phyloP scores from a whole-genome alignment of 2,888 invertebrate genomes.

The Phaonia tiefii region DNA sequence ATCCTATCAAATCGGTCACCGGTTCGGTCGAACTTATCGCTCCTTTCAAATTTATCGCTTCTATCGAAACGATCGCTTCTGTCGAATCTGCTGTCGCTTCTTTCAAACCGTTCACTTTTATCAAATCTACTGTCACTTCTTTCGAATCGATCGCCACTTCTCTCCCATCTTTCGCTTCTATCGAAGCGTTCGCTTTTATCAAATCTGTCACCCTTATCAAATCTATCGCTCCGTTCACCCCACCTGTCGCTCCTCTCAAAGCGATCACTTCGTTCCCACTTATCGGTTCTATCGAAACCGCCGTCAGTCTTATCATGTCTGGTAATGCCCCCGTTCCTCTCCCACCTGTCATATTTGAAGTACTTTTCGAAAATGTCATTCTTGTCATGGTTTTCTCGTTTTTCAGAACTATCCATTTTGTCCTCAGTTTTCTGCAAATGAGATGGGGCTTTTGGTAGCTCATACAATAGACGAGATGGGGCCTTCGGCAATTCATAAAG shows the following conservation, averaged over 20 bases:
- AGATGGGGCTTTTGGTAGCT: conserved; percentile 14
- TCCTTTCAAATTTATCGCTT: conserved; percentile 10
- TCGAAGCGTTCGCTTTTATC: conserved; percentile 20
- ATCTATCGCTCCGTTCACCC: background rate
- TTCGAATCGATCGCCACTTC: conserved; percentile 12
- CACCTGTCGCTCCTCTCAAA: conserved; percentile 7
- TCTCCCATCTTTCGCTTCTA: background rate
- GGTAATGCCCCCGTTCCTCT: background rate
- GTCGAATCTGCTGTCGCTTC: conserved; percentile 17
- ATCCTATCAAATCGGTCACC: conserved; percentile 26
- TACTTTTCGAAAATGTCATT: background rate
- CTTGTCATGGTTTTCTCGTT: conserved; percentile 27
- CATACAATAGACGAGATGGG: conserved; percentile 15
- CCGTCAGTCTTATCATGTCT: conserved; percentile 4
- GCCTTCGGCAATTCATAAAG: conserved; percentile 24
- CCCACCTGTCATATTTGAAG: conserved; percentile 14
- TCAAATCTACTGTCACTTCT: conserved; percentile 12
- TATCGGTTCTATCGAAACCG: conserved; percentile 26
- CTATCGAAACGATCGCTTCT: conserved; percentile 21
- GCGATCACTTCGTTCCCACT: conserved; percentile 15
- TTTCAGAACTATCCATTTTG: conserved; percentile 7
- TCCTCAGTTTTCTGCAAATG: conserved; percentile 1
- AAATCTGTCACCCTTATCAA: conserved; percentile 12
- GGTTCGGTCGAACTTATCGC: background rate
- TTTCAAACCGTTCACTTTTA: conserved; percentile 14